A percentile compares a stretch with the other conserved stretches of the same genome.
Evolutionary conservation across 2,797 vertebrate species (phyloP).

Genomic region (Synanceia verrucosa): DNA sequence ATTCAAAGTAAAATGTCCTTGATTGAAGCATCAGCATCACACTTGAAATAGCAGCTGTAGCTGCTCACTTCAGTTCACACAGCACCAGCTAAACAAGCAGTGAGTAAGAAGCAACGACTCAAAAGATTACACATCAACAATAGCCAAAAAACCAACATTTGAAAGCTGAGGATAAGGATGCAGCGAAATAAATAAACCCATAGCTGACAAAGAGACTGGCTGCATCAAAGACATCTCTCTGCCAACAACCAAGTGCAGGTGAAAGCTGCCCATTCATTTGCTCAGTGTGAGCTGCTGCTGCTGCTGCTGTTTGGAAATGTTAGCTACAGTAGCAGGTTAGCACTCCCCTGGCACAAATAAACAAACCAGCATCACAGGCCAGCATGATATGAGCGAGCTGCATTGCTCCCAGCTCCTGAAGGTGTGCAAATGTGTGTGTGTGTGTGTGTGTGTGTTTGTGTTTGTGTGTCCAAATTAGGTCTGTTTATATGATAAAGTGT

Average conservation of each 20-base stretch:
- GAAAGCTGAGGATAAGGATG: slow-evolving; percentile 10
- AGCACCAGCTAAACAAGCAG: background rate
- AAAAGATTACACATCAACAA: background rate
- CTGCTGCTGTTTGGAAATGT: slow-evolving; percentile 54
- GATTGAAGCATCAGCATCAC: background rate
- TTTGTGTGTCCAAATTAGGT: background rate
- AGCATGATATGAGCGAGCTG: slow-evolving; percentile 19
- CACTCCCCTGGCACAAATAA: slow-evolving; percentile 55
- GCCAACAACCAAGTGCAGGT: slow-evolving; percentile 25
- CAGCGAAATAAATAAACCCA: slow-evolving; percentile 45
- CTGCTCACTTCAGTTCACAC: background rate
- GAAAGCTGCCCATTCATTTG: slow-evolving; percentile 58
- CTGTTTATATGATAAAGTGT: slow-evolving; percentile 13
- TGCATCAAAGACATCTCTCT: slow-evolving; percentile 24
- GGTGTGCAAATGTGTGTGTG: slow-evolving; percentile 12
- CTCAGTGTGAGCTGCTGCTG: slow-evolving; percentile 34
- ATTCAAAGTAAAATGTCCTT: background rate
- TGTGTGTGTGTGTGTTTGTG: slow-evolving; percentile 3
- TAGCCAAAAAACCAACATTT: slow-evolving; percentile 12
- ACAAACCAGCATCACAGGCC: slow-evolving; percentile 56
- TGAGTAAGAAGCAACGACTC: background rate
- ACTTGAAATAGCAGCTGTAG: background rate
- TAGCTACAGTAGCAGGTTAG: slow-evolving; percentile 64
- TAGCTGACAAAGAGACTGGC: slow-evolving; percentile 40
- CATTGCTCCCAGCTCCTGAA: slow-evolving; percentile 40